Conservation (phyloP, 2,113 vertebrate species). For the Alosa alosa region DNA sequence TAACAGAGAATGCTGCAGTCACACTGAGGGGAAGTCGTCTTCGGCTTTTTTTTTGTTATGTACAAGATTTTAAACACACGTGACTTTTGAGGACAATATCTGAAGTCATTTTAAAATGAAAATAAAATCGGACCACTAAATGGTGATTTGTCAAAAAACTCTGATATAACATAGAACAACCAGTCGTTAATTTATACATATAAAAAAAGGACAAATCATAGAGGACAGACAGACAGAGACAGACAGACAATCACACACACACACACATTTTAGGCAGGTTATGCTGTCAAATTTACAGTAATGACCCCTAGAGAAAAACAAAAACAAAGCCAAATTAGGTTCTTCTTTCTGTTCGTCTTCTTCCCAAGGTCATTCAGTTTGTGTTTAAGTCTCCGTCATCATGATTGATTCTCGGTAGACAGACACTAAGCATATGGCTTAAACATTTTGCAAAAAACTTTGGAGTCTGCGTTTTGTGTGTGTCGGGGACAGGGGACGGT, state of each 20-base stretch:
- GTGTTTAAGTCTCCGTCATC: slow-evolving; percentile 55
- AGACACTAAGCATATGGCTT: slow-evolving; percentile 76
- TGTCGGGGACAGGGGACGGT: slow-evolving; percentile 2
- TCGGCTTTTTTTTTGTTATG: slow-evolving; percentile 64
- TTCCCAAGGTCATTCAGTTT: slow-evolving; percentile 49
- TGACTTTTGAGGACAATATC: slow-evolving; percentile 52
- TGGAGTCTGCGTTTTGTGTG: slow-evolving; percentile 39
- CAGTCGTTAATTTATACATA: slow-evolving; percentile 58
- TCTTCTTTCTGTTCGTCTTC: slow-evolving; percentile 29
- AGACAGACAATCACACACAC: slow-evolving; percentile 42
- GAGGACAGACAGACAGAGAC: background rate
- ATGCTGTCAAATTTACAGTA: slow-evolving; percentile 76
- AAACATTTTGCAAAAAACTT: slow-evolving; percentile 70
- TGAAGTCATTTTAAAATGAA: slow-evolving; percentile 58
- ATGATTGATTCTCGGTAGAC: slow-evolving; percentile 33
- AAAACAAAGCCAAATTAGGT: slow-evolving; percentile 60
- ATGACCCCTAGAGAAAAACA: slow-evolving; percentile 64
- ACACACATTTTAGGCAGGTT: slow-evolving; percentile 74
- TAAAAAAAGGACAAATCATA: slow-evolving; percentile 42
- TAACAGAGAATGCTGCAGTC: slow-evolving; percentile 46
- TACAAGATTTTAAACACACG: slow-evolving; percentile 70
- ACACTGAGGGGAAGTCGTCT: slow-evolving; percentile 60
- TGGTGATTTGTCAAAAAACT: slow-evolving; percentile 50
- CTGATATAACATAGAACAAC: slow-evolving; percentile 60
- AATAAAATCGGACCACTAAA: slow-evolving; percentile 58